Evolutionary conservation across 1,140 invertebrate genomes (phyloP), one percentile per base, ranked within the genome.

Genomic region (Cherax destructor): DNA sequence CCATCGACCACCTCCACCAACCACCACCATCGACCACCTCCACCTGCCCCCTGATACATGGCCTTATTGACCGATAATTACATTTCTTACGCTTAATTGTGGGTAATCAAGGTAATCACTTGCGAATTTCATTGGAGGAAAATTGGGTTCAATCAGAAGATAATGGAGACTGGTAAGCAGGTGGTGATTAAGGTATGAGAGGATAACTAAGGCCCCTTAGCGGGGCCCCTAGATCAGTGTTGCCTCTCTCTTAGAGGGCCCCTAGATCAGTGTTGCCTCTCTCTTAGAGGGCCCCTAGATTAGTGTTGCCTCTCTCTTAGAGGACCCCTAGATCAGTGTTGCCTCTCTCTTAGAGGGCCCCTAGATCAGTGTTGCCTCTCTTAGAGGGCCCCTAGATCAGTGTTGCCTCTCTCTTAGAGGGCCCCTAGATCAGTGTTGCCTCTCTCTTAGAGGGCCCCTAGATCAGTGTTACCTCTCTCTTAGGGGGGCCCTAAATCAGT

Each of bases 21-120:
- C n/a, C 69, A 24, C 11, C 21, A 24, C 69, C 69, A 11, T 74
- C 61, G 16, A 5, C 69, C 69, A 24, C 21, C 69, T 5, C 5
- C 61, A 16, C 21, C 61, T 16, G 18, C 16, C 69, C 24, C 7
- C 69, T 74, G 69, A 74, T 87, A 78, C 74, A 21, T 18, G 16
- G 79, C 87, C 87, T 83, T 89, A 89, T 89, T 89, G 87, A 79
- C 69, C 65, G 30, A 79, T 89, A 89, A 89, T 89, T 83, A 83
- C 87, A 89, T 89, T 89, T 74, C 79, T 83, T 89, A 79, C 87
- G 87, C 87, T 65, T 89, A 89, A 89, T 89, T 89, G 87, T 89
- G 87, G 30, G 87, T 83, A 89, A 89, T 89, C 61, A 89, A 74
- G 87, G 87, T 89, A 89, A 89, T 89, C 69, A 65, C 61, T 61